Conservation (phyloP, 2,888 invertebrate genomes). For the Eilema caniola region DNA sequence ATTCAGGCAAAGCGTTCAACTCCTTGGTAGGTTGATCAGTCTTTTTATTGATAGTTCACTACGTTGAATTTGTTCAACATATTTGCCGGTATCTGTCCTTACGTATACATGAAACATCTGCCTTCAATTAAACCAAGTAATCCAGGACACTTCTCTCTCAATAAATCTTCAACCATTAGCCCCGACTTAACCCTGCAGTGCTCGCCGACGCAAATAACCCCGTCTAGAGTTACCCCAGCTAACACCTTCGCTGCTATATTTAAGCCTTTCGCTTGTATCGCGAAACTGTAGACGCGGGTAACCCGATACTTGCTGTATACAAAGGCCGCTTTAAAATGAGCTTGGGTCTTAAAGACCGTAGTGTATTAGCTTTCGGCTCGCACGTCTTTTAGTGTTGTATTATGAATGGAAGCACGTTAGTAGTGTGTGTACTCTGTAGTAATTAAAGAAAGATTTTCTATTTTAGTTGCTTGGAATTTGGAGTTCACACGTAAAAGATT, state of each 20-base stretch:
- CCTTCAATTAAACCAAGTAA: conserved; percentile 19
- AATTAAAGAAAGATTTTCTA: conserved; percentile 29
- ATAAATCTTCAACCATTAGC: conserved; percentile 35
- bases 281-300: conserved; percentile 56
- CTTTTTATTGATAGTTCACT: too few relatives aligned
- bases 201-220: conserved; percentile 56
- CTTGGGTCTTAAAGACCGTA: conserved; percentile 44
- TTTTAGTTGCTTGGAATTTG: conserved; percentile 10
- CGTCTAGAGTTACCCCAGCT: conserved; percentile 54
- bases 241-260: conserved; percentile 60
- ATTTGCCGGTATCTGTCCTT: neutral
- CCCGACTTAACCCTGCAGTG: conserved; percentile 41
- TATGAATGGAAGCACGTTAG: conserved; percentile 36
- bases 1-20: too few relatives aligned
- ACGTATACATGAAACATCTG: conserved; percentile 12
- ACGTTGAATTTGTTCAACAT: too few relatives aligned
- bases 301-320: conserved; percentile 56
- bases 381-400: conserved; percentile 47
- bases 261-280: conserved; percentile 56
- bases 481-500: neutral
- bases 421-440: conserved; percentile 28
- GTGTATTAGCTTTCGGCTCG: conserved; percentile 54
- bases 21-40: too few relatives aligned
- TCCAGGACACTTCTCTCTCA: conserved; percentile 25
- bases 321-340: conserved; percentile 57